Base-by-base conservation (phyloP, 1,140 invertebrate species). In the Drosophila carrolli region DNA sequence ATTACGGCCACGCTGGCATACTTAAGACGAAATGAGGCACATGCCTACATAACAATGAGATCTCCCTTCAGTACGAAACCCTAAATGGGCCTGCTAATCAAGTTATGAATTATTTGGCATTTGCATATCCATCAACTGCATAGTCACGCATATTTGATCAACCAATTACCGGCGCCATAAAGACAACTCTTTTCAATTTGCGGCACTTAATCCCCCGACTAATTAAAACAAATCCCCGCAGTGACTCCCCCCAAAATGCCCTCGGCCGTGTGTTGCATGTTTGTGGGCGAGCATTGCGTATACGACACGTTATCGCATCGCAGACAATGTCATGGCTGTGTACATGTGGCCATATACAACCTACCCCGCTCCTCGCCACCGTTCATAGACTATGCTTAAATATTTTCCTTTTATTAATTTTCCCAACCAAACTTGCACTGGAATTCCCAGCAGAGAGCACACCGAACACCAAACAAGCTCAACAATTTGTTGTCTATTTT, bases 321-420 rank as follows among this genome's bases (percentile, higher is more conserved):
- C 70, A 71, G 78, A 66, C 67, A 68, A 58, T 57, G 61, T 72
- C 65, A 57, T 76, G 61, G 27, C 57, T 51, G 54, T 41, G 44
- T 65, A 50, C 62, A 46, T 66, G 38, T 47, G 48, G 51, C 41
- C 62, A 67, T 72, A 75, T 67, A 66, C 27, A 54, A 56, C 35
- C 58, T 23, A 51, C 11, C 7, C 16, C 40, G 40, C 4, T 41
- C 4, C 32, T 35, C 13, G 14, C 50, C n/a, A 6, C 27, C 54
- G 46, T 37, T 41, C 67, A 71, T 73, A 72, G 60, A 63, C 56
- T 53, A 60, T 67, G 70, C 82, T 78, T 81, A 63, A 86, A 81
- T 81, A 81, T 85, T 85, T 86, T 60, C 53, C 56, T 86, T 75
- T 86, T 86, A 85, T 85, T 86, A 78, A 86, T 85, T 86, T 85